These are phyloP conservation scores for Meloidogyne hapla DNA, from an alignment of 1,140 invertebrate genomes.

Conservation along the genomic window DNA sequence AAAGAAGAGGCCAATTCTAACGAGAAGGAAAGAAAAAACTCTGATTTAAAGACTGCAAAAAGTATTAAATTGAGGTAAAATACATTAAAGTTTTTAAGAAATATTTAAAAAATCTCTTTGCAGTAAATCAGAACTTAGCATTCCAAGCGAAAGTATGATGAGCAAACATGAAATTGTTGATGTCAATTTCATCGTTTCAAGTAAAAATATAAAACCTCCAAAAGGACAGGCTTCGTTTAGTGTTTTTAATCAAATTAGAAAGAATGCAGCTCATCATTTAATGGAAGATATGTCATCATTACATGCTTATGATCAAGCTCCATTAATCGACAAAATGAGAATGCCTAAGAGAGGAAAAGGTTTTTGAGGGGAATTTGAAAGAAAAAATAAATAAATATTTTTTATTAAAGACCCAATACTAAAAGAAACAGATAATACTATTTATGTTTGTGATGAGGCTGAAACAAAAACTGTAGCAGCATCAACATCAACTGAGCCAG, in stretches of 20 bases:
- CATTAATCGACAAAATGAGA: not conserved
- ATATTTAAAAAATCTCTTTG: not conserved
- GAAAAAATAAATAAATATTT: not conserved
- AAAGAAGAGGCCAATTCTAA: not conserved
- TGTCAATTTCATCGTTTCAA: not conserved
- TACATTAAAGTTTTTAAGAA: too few species aligned
- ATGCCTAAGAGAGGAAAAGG: not conserved
- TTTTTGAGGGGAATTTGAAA: not conserved
- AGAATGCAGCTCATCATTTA: not conserved
- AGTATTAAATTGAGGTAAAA: too few species aligned
- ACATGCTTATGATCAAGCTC: not conserved
- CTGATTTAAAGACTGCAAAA: not conserved
- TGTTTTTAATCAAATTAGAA: not conserved
- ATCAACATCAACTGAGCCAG: not conserved
- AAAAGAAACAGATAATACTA: not conserved
- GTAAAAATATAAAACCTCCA: not conserved
- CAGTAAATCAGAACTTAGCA: not conserved
- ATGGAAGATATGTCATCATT: not conserved
- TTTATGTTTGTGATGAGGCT: not conserved
- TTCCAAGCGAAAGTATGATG: not conserved
- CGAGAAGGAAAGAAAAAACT: not conserved
- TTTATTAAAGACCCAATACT: not conserved
- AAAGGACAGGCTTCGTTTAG: not conserved
- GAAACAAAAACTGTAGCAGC: not conserved
- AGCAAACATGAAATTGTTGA: not conserved